Base-by-base conservation (phyloP, 2,113 vertebrate genomes). In the Geococcyx californianus region DNA sequence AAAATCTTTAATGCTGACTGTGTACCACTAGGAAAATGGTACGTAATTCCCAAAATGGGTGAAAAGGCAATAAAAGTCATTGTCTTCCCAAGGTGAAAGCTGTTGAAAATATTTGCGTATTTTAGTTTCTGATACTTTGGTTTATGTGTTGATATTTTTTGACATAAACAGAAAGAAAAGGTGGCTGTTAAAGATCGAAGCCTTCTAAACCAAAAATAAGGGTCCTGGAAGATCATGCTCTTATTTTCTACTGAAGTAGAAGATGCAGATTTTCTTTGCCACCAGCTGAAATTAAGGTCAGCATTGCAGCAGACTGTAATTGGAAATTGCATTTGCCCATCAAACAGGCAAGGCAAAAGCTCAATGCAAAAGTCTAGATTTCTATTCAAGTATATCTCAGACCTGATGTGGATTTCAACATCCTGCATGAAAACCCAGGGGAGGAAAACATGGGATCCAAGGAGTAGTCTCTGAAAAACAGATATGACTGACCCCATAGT, bases 311-410 rank as follows among this genome's bases (percentile, higher is more conserved):
- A 92, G 75, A 42, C 33, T 19, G 54, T 76, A 94, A 93, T 7
- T 89, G 89, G 45, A 94, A 88, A 95, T 87, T 66, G 7, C 28
- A 66, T 92, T 95, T 90, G 11, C 21, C 26, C 81, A 68, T 80
- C 85, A 92, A 88, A 89, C 49, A n/a, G 51, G 13, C 34, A 82
- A 74, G 52, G 42, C 47, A 86, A 81, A 90, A 88, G 93, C 56
- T 86, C 64, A 78, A 4, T 60, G 56, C 56, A 84, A 47, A 94
- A 25, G 52, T 85, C 70, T 51, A 13, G 23, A 49, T 91, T 89
- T 73, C 31, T 79, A 3, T 40, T 54, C 45, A 59, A 60, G 31
- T 55, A 15, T 47, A 21, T 62, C 28, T 95, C 55, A 38, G 11
- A 29, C 47, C 17, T 63, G 9, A 26, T 63, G 44, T 42, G 3